Base-by-base conservation (phyloP, 2,888 invertebrate genomes). In the Zaprionus bogoriensis region DNA sequence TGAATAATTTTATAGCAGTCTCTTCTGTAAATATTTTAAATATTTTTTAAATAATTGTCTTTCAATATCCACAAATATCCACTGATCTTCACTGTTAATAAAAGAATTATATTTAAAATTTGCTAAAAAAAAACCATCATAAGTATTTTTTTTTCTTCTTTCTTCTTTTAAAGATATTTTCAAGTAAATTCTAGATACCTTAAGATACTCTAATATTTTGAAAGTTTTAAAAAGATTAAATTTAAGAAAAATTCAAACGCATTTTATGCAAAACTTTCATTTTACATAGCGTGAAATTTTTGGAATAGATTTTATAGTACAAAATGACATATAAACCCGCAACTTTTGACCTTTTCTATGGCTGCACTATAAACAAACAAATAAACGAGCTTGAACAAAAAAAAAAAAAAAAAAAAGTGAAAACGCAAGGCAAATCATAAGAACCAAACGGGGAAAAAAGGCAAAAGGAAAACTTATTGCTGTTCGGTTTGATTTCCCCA, bases 401-500 rank as follows among this genome's bases (percentile, higher is more conserved):
- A 59, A 45, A 41, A 53, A 64, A 68, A 36, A 25, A 28, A 14
- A 48, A 52, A 54, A 67, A 45, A 32, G 30, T 22, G 39, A 32
- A 42, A 57, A 41, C 32, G 12, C 52, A 46, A 72, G 46, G 45
- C 20, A 48, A 63, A 67, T 54, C 52, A 74, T 28, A 59, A 65
- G 48, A 67, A 20, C 10, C 6, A 38, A 41, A 67, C 63, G 59
- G 22, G 44, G 46, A 28, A 59, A 50, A 55, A 42, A 47, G 44
- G 12, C 46, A 64, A 60, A 66, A 58, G 51, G 52, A 57, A 72
- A 78, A 75, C 70, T 76, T 76, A 67, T 63, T 67, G 58, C 50
- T 74, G 67, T 63, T 42, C 57, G 59, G 39, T 59, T 59, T 87
- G 87, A 87, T 87, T 87, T 89, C 89, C 89, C 87, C 69, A 80